Evolutionary conservation across 2,113 vertebrate genomes (phyloP).

Genomic region (Seriola dumerili): DNA sequence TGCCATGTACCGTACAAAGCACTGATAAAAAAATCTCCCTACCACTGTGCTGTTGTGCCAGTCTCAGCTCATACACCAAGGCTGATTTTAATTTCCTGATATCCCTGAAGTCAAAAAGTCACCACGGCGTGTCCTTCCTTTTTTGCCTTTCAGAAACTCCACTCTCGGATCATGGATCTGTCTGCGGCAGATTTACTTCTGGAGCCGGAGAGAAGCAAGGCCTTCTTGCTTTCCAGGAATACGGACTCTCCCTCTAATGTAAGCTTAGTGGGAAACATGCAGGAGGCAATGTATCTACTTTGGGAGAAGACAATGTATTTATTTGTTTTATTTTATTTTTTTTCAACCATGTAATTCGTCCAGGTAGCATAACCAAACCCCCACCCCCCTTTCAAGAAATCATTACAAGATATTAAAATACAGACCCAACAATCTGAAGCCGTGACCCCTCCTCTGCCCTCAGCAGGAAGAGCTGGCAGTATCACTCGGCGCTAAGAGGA

Average conservation of each 20-base stretch:
- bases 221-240: conserved; percentile 79
- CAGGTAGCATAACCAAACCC: conserved; percentile 66
- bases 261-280: conserved; percentile 65
- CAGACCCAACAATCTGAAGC: conserved; percentile 52
- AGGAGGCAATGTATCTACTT: not conserved
- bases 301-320: no score
- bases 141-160: conserved; percentile 87
- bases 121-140: conserved; percentile 28
- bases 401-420: conserved; percentile 83
- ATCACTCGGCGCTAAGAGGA: conserved; percentile 85
- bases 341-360: not conserved
- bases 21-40: not conserved
- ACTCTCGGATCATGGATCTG: conserved; percentile 89
- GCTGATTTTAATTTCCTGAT: conserved; percentile 16
- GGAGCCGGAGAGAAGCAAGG: conserved; percentile 85
- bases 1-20: not conserved
- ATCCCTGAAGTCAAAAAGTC: conserved; percentile 32
- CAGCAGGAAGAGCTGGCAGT: conserved; percentile 83
- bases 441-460: conserved; percentile 74
- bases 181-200: conserved; percentile 88
- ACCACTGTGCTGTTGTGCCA: not conserved
- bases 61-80: not conserved
- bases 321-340: not conserved
- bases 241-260: conserved; percentile 84
- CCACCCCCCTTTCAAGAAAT: conserved; percentile 77